Evolutionary conservation across 2,888 invertebrate species (phyloP).

Genomic region (Zaprionus bogoriensis): DNA sequence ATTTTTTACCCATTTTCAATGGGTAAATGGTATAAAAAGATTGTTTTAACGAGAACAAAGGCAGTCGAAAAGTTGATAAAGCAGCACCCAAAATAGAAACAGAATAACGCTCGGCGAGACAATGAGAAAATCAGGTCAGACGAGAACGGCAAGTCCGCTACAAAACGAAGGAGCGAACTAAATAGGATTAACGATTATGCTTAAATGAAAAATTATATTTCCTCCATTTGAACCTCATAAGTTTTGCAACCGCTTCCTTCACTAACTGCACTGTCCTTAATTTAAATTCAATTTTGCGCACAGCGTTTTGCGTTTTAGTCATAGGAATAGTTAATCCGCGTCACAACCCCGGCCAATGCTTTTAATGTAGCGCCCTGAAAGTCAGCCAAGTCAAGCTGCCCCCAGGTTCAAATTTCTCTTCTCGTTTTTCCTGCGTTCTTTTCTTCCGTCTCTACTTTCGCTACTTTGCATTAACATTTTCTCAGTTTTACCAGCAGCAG

Average conservation of each 20-base stretch:
- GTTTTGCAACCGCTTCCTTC: neutral
- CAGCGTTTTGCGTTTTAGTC: neutral
- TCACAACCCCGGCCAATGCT: constrained; percentile 11
- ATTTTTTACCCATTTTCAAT: too few species aligned
- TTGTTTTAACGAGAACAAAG: constrained; percentile 41
- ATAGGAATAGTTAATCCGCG: constrained; percentile 3
- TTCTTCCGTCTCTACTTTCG: constrained; percentile 34
- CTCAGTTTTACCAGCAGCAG: constrained; percentile 18
- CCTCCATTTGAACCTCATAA: neutral
- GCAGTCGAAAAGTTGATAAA: constrained; percentile 51
- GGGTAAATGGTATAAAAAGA: too few species aligned
- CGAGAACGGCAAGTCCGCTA: constrained; percentile 14
- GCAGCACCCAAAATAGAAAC: constrained; percentile 26
- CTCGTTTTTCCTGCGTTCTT: neutral
- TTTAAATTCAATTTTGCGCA: neutral
- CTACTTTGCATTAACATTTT: constrained; percentile 52
- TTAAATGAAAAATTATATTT: neutral
- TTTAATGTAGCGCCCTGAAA: constrained; percentile 37
- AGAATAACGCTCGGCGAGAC: constrained; percentile 7
- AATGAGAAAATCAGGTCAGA: constrained; percentile 19
- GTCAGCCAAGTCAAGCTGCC: constrained; percentile 46
- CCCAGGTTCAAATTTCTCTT: constrained; percentile 14
- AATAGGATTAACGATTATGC: neutral
- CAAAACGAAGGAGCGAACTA: neutral
- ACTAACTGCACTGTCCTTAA: neutral